phyloP scores from a whole-genome alignment of 2,797 vertebrate genomes.

The Lutjanus campechanus region DNA sequence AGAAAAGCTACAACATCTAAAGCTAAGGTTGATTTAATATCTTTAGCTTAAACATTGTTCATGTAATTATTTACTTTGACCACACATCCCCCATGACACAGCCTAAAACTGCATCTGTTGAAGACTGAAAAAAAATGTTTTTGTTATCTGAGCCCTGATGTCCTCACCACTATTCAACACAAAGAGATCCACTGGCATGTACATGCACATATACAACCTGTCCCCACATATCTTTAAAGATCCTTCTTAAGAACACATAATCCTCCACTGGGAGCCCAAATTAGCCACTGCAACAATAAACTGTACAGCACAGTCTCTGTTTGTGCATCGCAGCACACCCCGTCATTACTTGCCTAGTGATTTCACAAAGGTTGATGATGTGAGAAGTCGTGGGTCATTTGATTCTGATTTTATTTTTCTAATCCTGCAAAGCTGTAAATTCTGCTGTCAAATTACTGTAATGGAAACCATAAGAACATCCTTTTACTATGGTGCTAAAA shows the following conservation, averaged over 20 bases:
- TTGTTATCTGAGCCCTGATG: too few species aligned
- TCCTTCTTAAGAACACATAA: slow-evolving; percentile 38
- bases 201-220: slow-evolving; percentile 5
- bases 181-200: too few species aligned
- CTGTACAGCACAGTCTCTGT: slow-evolving; percentile 21
- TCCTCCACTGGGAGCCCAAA: slow-evolving; percentile 46
- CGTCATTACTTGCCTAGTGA: slow-evolving; percentile 7
- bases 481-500: background rate
- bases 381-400: slow-evolving; percentile 39
- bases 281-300: slow-evolving; percentile 44
- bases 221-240: slow-evolving; percentile 38
- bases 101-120: too few species aligned
- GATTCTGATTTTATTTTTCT: slow-evolving; percentile 34
- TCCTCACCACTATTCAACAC: too few species aligned
- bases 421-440: slow-evolving; percentile 35
- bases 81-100: too few species aligned
- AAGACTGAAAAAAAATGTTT: too few species aligned
- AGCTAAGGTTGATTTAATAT: too few species aligned
- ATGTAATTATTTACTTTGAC: too few species aligned
- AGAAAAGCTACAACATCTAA: too few species aligned
- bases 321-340: slow-evolving; percentile 23
- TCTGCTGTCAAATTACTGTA: slow-evolving; percentile 11
- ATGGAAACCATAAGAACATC: background rate
- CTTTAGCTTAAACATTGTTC: too few species aligned
- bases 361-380: slow-evolving; percentile 43